Conservation (phyloP, 2,888 invertebrate species). For the Trilocha varians region DNA sequence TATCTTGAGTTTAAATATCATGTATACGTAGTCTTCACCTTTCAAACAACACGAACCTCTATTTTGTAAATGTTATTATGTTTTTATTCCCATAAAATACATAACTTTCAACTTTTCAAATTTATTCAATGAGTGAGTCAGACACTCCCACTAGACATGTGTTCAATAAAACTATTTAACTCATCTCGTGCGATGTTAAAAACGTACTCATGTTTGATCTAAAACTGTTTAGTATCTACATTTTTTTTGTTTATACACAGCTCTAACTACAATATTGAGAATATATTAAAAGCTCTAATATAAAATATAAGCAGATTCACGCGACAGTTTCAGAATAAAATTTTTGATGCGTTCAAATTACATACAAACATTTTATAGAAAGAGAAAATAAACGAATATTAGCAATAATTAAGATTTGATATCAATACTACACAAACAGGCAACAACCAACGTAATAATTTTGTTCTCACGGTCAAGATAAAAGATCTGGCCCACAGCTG, state of each 20-base stretch:
- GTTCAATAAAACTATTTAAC: too few species aligned
- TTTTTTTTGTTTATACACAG: too few species aligned
- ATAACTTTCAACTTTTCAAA: too few species aligned
- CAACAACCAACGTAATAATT: slow-evolving; percentile 39
- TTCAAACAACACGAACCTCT: neutral
- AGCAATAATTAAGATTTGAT: neutral
- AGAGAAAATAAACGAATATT: neutral
- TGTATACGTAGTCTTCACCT: too few species aligned
- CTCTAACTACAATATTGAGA: neutral
- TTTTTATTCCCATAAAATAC: neutral
- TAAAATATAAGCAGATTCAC: neutral
- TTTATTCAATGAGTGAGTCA: neutral
- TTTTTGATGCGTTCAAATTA: too few species aligned
- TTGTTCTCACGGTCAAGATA: slow-evolving; percentile 67
- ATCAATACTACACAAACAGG: slow-evolving; percentile 21
- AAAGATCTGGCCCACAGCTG: slow-evolving; percentile 60
- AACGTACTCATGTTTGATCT: too few species aligned
- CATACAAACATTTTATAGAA: neutral
- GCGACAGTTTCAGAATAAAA: too few species aligned
- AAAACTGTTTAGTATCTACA: too few species aligned
- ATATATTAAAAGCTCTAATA: neutral
- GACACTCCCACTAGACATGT: too few species aligned
- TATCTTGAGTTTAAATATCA: too few species aligned
- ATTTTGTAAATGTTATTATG: neutral
- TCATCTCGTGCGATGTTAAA: too few species aligned